Evolutionary conservation across 2,888 invertebrate genomes (phyloP), one percentile per base, ranked within the genome.

Genomic region (Campopleginae sp.): DNA sequence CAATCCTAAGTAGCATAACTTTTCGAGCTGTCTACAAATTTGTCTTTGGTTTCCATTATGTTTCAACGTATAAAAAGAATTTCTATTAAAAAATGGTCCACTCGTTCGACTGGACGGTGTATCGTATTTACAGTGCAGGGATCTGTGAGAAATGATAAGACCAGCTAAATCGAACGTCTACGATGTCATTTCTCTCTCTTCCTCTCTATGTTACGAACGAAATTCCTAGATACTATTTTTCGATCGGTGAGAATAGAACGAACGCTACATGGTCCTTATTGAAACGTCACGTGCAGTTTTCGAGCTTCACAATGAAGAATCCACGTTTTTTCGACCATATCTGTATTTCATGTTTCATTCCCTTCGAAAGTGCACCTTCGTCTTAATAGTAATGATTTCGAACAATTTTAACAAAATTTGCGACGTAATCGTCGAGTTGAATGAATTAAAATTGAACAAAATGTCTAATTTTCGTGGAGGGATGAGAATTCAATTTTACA

Each of bases 281-380:
- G 86, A 88, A 88, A 86, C 85, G 87, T 88, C 88, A 87, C 46
- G 80, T 75, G 76, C 88, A 88, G 86, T 83, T 84, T 83, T 78
- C 77, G 77, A 66, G 66, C 58, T 27, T 72, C 81, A 66, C 58
- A 54, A 80, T 65, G 14, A 68, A 65, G 48, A 63, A 61, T 48
- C 63, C 61, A 61, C 51, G 19, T 51, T 71, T 76, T 61, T 77
- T 61, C 54, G 51, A 75, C 54, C 27, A 75, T 33, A 80, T 14
- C 19, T n/a, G 31, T 8, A 71, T 12, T 19, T 33, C n/a, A 19
- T 71, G 7, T n/a, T 33, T 51, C 54, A 27, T 31, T 14, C 1
- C 27, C 27, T 58, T 27, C 27, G 14, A 58, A 58, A 58, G 58
- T 14, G 58, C 54, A 54, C 23, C 54, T 23, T 23, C 23, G 23